These are phyloP conservation scores for Ptilodon capucinus DNA, from an alignment of 2,888 invertebrate genomes.

Conservation along the genomic window DNA sequence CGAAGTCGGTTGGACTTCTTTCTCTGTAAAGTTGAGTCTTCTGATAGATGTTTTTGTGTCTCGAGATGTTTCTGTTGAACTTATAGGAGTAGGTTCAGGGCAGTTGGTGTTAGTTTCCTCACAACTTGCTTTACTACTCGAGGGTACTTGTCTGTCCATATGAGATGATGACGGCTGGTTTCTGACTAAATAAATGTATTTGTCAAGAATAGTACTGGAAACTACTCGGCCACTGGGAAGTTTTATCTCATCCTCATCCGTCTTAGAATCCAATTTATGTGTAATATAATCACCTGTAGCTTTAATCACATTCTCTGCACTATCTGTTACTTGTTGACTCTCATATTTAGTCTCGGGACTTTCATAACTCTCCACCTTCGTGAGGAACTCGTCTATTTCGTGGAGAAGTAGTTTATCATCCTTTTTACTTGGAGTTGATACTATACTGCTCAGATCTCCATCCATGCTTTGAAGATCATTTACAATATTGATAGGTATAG, in stretches of 20 bases:
- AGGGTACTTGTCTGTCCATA: constrained; percentile 34
- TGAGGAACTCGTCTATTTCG: constrained; percentile 77
- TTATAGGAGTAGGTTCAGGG: constrained; percentile 28
- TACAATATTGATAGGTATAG: constrained; percentile 34
- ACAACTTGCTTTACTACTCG: constrained; percentile 26
- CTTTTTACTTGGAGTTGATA: constrained; percentile 72
- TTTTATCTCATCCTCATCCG: constrained; percentile 48
- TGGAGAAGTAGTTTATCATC: constrained; percentile 69
- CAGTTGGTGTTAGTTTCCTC: constrained; percentile 26
- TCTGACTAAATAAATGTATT: constrained; percentile 74
- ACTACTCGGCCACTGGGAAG: constrained; percentile 65
- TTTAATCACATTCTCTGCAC: constrained; percentile 66
- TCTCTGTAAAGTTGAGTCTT: constrained; percentile 65
- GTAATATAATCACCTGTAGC: constrained; percentile 69
- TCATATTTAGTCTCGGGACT: constrained; percentile 61
- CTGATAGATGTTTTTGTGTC: constrained; percentile 52
- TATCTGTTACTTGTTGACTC: constrained; percentile 36
- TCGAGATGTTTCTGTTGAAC: constrained; percentile 25
- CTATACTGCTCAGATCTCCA: constrained; percentile 73
- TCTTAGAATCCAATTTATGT: constrained; percentile 58
- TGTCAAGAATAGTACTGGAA: constrained; percentile 62
- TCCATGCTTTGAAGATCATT: constrained; percentile 70
- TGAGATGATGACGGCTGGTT: constrained; percentile 45
- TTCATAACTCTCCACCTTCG: constrained; percentile 72
- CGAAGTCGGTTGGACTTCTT: constrained; percentile 71